Base-by-base conservation (phyloP, 1,140 invertebrate species). In the Drusus annulatus region DNA sequence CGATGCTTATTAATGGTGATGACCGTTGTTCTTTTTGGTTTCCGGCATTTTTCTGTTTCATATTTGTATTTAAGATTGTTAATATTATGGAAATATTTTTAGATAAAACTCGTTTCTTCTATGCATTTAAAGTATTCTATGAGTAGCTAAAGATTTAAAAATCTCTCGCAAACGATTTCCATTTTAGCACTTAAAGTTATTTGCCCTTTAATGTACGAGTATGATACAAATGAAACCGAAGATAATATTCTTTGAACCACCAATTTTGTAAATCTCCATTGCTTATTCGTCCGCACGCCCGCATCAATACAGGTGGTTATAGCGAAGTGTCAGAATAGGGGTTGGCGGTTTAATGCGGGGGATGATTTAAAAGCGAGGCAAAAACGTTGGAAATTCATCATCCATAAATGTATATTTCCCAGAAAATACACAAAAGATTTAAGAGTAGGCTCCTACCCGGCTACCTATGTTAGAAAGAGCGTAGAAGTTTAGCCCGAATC, bases 281-380 rank as follows among this genome's bases (percentile, higher is more conserved):
- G 36, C 58, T 77, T 77, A 77, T 77, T 77, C 75, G 28, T 63
- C 75, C 60, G 21, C 75, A 77, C 75, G 75, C 63, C 31, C 31
- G 75, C 25, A 52, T 77, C 23, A 77, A 51, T 50, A 51, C 31
- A 77, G 60, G 75, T 77, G 75, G 75, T 52, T 54, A 54, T n/a
- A n/a, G 50, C 23, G 54, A 36, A 36, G 31, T 36, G 31, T 36
- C 31, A 25, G 50, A 25, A 25, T 52, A 54, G 13, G 19, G 52
- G 50, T 23, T 36, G 58, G 21, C 13, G 28, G 28, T 68, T 62
- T 15, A 62, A 62, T 25, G 58, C 17, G n/a, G 31, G 63, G 63
- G 28, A 68, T 36, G 31, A 21, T 21, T 62, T 15, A 45, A 68
- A 68, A 68, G 63, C 63, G 50, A 45, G 10, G 36, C 28, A 68